Percentiles rank a stretch among this genome's conserved stretches.
Conservation (phyloP, 1,140 invertebrate genomes). For the Ips nitidus region DNA sequence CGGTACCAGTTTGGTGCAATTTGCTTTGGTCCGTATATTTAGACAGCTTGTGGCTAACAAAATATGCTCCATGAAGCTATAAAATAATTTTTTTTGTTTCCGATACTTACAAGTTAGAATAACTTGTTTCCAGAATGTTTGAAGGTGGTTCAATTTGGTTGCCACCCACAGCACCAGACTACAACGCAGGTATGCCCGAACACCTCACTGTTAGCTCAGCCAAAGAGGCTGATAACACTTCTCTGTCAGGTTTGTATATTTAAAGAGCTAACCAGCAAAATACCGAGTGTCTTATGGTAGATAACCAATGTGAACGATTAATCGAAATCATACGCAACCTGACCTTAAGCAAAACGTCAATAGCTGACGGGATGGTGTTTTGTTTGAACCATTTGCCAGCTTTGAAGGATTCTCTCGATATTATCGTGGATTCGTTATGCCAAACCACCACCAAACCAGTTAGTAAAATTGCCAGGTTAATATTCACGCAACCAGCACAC, state of each 20-base stretch:
- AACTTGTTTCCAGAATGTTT: slow-evolving; percentile 76
- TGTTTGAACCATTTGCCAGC: slow-evolving; percentile 96
- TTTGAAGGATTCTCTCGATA: slow-evolving; percentile 91
- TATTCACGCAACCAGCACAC: slow-evolving; percentile 47
- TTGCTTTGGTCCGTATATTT: too few species aligned
- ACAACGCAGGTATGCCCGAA: slow-evolving; percentile 86
- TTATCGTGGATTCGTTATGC: slow-evolving; percentile 81
- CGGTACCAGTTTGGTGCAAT: too few species aligned
- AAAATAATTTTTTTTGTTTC: too few species aligned
- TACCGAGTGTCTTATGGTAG: slow-evolving; percentile 34
- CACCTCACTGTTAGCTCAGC: slow-evolving; percentile 64
- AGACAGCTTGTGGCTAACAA: too few species aligned
- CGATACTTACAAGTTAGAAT: background rate
- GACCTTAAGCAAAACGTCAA: slow-evolving; percentile 76
- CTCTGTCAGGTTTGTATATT: slow-evolving; percentile 15
- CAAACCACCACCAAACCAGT: slow-evolving; percentile 77
- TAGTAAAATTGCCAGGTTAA: slow-evolving; percentile 92
- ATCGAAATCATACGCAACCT: slow-evolving; percentile 88
- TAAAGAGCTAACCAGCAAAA: slow-evolving; percentile 40
- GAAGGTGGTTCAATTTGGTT: slow-evolving; percentile 92
- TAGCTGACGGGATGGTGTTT: slow-evolving; percentile 96
- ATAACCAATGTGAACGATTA: slow-evolving; percentile 69
- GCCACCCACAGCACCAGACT: slow-evolving; percentile 90
- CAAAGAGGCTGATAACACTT: slow-evolving; percentile 56
- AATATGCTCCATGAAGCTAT: too few species aligned